Evolutionary conservation across 2,113 vertebrate species (phyloP), one percentile per base, ranked within the genome.

Genomic region (Crotalus viridis): DNA sequence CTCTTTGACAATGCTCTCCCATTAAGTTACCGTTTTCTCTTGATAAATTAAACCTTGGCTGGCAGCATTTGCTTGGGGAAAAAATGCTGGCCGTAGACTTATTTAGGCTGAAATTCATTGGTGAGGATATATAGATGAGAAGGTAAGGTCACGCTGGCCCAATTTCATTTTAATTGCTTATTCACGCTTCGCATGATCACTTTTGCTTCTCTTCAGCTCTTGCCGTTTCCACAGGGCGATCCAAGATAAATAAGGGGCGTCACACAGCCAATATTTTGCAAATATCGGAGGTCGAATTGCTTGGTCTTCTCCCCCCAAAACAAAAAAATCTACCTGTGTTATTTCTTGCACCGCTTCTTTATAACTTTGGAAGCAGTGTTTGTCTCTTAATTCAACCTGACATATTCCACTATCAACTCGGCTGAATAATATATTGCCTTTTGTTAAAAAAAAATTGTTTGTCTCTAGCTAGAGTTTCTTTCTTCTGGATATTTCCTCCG

Each of bases 1-100:
- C 59, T n/a, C 55, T 96, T 94, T 51, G 85, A 43, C 59, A 17
- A 93, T 88, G 46, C 87, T 28, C 89, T 28, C 19, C 52, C 93
- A 46, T 90, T 94, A 91, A 39, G 52, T 95, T 90, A 85, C 52
- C 55, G 93, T 96, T 94, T 91, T 85, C 81, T 85, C 64, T 43
- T 91, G 87, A 74, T 95, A 94, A 90, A 91, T 92, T 55, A 59
- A 89, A 19, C 4, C 64, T 59, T 9, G 90, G 81, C 81, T 91
- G 0, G 89, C 54, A 54, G 90, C 56, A 85, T 85, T 89, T 94
- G 89, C 2, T 0, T 24, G 90, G 64, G 28, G 46, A 46, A 87
- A 0, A 2, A 88, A 48, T 88, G 87, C 3, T 59, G 28, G 87
- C 90, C 87, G 59, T 54, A 48, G 24, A 0, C 0, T 56, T 93